phyloP scores from a whole-genome alignment of 2,888 invertebrate species.

The Eurois occulta region DNA sequence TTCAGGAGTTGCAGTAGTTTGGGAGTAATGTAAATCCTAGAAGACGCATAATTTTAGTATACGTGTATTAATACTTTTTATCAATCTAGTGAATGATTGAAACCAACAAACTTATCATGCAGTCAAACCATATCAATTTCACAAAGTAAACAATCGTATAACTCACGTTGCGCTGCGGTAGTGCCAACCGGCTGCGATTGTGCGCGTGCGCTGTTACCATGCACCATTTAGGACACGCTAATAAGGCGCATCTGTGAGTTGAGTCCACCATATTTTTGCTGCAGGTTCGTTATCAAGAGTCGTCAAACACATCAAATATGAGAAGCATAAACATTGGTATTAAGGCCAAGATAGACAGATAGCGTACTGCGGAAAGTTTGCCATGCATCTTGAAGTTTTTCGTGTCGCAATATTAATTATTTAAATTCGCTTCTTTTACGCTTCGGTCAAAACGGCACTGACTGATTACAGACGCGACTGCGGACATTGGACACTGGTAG shows the following conservation, averaged over 20 bases:
- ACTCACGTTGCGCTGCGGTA: conserved; percentile 28
- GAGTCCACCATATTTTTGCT: conserved; percentile 5
- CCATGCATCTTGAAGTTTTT: neutral
- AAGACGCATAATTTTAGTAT: too few relatives aligned
- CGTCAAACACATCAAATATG: conserved; percentile 18
- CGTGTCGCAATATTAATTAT: neutral
- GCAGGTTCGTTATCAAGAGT: conserved; percentile 15
- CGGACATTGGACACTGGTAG: too few relatives aligned
- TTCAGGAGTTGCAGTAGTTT: neutral
- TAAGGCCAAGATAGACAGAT: neutral
- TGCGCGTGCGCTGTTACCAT: conserved; percentile 31
- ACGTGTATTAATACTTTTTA: neutral
- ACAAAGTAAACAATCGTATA: conserved; percentile 20
- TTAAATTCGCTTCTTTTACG: neutral
- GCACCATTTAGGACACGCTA: conserved; percentile 13
- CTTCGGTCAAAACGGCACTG: neutral
- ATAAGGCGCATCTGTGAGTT: conserved; percentile 29
- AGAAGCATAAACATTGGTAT: conserved; percentile 7
- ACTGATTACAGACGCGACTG: neutral
- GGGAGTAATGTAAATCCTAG: too few relatives aligned
- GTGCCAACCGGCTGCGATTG: conserved; percentile 8
- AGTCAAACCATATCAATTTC: conserved; percentile 10
- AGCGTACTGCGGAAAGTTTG: neutral
- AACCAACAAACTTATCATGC: conserved; percentile 6
- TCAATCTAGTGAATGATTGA: neutral